These are phyloP conservation scores for Galbula dea DNA, from an alignment of 2,113 vertebrate species.

Conservation along the genomic window DNA sequence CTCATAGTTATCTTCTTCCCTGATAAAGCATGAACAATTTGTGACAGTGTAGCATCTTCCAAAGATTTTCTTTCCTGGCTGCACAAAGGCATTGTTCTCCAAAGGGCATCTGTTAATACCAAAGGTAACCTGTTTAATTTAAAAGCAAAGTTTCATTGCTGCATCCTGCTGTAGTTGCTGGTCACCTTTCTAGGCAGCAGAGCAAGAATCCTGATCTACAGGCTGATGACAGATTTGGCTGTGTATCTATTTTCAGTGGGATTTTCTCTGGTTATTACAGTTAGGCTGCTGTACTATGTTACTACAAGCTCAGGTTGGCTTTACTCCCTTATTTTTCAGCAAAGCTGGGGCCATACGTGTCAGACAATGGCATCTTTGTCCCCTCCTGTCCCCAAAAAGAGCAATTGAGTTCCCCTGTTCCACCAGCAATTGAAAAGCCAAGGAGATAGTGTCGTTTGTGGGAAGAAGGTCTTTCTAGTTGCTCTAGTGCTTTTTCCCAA, in stretches of 20 bases:
- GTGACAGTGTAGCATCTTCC: not conserved
- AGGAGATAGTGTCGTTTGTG: not conserved
- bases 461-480: not conserved
- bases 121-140: not conserved
- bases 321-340: not conserved
- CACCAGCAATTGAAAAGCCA: not conserved
- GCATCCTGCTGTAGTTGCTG: not conserved
- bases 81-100: not conserved
- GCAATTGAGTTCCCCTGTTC: not conserved
- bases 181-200: not conserved
- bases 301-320: not conserved
- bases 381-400: not conserved
- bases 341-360: not conserved
- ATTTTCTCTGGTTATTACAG: not conserved
- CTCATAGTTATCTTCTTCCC: not conserved
- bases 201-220: not conserved
- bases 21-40: conserved; percentile 37
- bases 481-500: not conserved
- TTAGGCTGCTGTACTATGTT: not conserved
- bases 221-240: not conserved
- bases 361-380: not conserved
- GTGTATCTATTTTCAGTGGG: not conserved
- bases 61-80: not conserved
- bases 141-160: not conserved
- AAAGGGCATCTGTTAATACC: not conserved